These are phyloP conservation scores for Leptinotarsa peninsularis DNA, from an alignment of 2,888 invertebrate genomes.

Conservation along the genomic window DNA sequence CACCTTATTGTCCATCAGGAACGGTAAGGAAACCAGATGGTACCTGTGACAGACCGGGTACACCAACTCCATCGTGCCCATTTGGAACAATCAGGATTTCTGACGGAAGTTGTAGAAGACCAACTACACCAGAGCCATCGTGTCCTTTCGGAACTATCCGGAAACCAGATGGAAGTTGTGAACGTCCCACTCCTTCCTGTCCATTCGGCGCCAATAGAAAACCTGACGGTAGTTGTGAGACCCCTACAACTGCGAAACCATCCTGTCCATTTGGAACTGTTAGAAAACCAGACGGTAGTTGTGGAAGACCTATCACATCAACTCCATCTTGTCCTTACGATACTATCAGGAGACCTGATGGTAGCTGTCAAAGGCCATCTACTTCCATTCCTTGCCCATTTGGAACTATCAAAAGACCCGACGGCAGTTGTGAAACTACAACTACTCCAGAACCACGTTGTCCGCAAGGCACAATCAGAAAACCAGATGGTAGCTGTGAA, in stretches of 20 bases:
- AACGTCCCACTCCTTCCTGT: slow-evolving; percentile 38
- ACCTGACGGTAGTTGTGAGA: slow-evolving; percentile 36
- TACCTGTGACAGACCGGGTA: no score
- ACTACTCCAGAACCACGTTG: slow-evolving; percentile 36
- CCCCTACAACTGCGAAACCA: slow-evolving; percentile 29
- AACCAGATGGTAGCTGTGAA: slow-evolving; percentile 34
- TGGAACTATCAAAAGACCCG: slow-evolving; percentile 26
- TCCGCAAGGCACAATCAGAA: slow-evolving; percentile 32
- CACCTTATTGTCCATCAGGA: no score
- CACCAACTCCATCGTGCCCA: no score
- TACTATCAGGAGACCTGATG: slow-evolving; percentile 20
- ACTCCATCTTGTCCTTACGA: slow-evolving; percentile 4
- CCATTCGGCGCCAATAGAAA: slow-evolving; percentile 29
- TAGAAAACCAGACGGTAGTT: slow-evolving; percentile 38
- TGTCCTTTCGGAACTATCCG: slow-evolving; percentile 38
- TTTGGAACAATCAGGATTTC: slow-evolving; percentile 10
- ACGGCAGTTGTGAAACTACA: slow-evolving; percentile 27
- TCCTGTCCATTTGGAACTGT: slow-evolving; percentile 37
- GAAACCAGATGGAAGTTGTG: slow-evolving; percentile 25
- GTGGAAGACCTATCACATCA: slow-evolving; percentile 22
- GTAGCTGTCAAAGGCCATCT: slow-evolving; percentile 29
- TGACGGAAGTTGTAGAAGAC: slow-evolving; percentile 35
- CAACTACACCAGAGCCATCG: slow-evolving; percentile 18
- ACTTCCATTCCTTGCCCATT: slow-evolving; percentile 31
- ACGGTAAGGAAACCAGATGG: no score